These are phyloP conservation scores for Drosophila novamexicana DNA, from an alignment of 1,140 invertebrate species.

Conservation along the genomic window DNA sequence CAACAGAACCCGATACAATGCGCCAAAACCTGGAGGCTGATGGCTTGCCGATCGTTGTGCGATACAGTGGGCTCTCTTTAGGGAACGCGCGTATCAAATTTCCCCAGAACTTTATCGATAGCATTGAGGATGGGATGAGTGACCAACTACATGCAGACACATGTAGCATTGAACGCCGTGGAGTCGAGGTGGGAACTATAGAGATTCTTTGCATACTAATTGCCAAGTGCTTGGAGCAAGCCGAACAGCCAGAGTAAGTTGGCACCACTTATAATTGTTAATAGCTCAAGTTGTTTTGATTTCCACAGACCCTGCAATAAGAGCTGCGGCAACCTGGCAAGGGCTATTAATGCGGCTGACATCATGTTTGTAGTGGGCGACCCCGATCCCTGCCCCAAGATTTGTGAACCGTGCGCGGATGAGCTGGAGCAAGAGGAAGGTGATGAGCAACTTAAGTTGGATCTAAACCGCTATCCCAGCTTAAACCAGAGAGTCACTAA, in stretches of 20 bases:
- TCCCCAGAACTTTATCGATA: slow-evolving; percentile 17
- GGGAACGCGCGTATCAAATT: slow-evolving; percentile 4
- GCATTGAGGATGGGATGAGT: slow-evolving; percentile 32
- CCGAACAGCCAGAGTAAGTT: neutral
- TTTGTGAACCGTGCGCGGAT: slow-evolving; percentile 6
- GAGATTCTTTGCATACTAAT: slow-evolving; percentile 24
- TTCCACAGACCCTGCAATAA: neutral
- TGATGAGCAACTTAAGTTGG: slow-evolving; percentile 44
- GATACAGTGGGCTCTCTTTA: neutral
- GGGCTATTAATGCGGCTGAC: slow-evolving; percentile 38
- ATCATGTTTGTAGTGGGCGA: slow-evolving; percentile 54
- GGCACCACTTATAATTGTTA: neutral
- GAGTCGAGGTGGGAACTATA: neutral
- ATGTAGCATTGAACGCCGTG: neutral
- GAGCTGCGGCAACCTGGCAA: slow-evolving; percentile 21
- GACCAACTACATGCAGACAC: slow-evolving; percentile 23
- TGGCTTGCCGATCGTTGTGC: slow-evolving; percentile 17
- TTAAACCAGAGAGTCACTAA: slow-evolving; percentile 3
- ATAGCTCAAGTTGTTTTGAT: neutral
- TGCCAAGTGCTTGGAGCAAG: slow-evolving; percentile 34
- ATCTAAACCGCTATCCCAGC: slow-evolving; percentile 50
- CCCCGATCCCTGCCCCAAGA: slow-evolving; percentile 10
- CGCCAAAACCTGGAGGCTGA: slow-evolving; percentile 8
- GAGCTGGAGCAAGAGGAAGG: slow-evolving; percentile 31
- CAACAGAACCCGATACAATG: neutral